Evolutionary conservation across 2,113 vertebrate species (phyloP).

Genomic region (Chaetorhynchus papuensis): DNA sequence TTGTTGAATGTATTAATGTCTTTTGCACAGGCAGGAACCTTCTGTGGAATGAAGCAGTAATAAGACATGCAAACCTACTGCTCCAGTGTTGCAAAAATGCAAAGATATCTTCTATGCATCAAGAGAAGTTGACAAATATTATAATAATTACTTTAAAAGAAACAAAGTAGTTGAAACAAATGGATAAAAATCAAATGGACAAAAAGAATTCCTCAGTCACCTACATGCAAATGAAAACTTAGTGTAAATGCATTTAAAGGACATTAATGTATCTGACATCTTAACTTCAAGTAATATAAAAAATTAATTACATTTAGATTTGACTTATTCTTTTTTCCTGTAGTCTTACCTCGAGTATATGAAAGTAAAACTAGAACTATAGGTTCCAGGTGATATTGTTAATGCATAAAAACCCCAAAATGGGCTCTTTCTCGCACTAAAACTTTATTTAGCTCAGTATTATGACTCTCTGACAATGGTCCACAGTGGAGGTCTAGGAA

Average conservation of each 20-base stretch:
- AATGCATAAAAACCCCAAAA: background rate
- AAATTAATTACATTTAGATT: background rate
- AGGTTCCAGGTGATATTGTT: background rate
- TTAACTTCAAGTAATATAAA: background rate
- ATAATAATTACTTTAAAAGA: background rate
- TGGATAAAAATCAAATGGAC: background rate
- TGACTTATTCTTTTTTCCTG: background rate
- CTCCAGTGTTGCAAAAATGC: background rate
- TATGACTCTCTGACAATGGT: background rate
- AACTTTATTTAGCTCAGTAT: background rate
- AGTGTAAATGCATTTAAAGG: background rate
- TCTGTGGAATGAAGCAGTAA: background rate
- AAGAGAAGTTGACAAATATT: background rate
- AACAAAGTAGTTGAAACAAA: background rate
- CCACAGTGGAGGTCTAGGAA: background rate
- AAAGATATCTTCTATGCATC: background rate
- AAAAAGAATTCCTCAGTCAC: background rate
- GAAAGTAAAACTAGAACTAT: background rate
- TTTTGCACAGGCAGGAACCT: background rate
- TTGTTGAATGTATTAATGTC: background rate
- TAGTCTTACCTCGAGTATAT: background rate
- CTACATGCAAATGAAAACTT: background rate
- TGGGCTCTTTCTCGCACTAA: background rate
- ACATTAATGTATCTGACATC: background rate
- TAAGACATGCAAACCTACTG: background rate